Evolutionary conservation across 2,113 vertebrate species (phyloP).

Genomic region (Aspiorhynchus laticeps): DNA sequence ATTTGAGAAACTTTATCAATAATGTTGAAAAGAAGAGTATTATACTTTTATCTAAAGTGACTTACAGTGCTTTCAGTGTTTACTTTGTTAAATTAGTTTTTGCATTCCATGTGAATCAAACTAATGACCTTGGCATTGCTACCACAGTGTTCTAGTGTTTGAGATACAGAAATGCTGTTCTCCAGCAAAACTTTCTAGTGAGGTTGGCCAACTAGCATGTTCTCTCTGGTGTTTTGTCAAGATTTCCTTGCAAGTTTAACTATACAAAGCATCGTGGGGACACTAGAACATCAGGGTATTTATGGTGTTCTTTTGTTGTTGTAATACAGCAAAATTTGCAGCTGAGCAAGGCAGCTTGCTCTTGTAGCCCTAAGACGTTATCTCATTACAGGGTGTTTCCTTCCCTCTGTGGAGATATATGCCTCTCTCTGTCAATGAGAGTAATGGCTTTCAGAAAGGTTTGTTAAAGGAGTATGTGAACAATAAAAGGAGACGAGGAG

Average conservation of each 20-base stretch:
- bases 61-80: too few species aligned
- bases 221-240: too few species aligned
- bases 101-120: neutral
- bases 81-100: too few species aligned
- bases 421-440: neutral
- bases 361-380: neutral
- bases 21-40: too few species aligned
- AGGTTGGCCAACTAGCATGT: too few species aligned
- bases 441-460: neutral
- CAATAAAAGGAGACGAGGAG: neutral
- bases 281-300: neutral
- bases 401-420: neutral
- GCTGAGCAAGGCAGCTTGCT: neutral
- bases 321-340: neutral
- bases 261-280: too few species aligned
- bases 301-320: neutral
- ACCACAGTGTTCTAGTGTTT: too few species aligned
- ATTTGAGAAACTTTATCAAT: too few species aligned
- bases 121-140: neutral
- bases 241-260: too few species aligned
- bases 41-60: too few species aligned
- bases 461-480: neutral
- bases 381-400: neutral
- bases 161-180: too few species aligned
- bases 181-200: too few species aligned